Percentiles rank a stretch among this genome's conserved stretches.
Evolutionary conservation across 2,797 vertebrate species (phyloP).

Genomic region (Novumbra hubbsi): DNA sequence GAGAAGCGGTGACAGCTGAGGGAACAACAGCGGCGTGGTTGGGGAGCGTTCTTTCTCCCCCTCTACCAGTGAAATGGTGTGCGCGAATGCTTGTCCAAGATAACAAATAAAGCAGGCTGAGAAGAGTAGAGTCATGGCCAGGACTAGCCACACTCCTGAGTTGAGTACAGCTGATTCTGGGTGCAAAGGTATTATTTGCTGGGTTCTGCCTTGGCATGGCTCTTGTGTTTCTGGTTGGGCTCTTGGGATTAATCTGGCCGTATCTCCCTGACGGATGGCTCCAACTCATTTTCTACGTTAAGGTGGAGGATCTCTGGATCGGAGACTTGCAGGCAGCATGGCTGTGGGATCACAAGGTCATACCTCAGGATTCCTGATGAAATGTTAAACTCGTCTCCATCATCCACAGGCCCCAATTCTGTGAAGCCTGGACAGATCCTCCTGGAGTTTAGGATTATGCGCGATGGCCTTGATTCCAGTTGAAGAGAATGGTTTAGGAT

Average conservation of each 20-base stretch:
- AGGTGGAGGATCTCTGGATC: constrained; percentile 7
- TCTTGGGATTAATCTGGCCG: constrained; percentile 50
- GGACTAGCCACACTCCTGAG: constrained; percentile 49
- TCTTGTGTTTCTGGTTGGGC: constrained; percentile 52
- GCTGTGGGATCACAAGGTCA: constrained; percentile 30
- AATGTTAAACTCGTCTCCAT: constrained; percentile 27
- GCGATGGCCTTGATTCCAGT: constrained; percentile 46
- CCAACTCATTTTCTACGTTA: neutral
- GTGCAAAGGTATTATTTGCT: constrained; percentile 76
- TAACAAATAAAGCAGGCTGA: constrained; percentile 64
- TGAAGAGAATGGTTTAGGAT: constrained; percentile 35
- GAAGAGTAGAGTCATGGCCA: constrained; percentile 60
- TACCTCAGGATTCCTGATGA: constrained; percentile 14
- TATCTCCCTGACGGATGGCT: constrained; percentile 41
- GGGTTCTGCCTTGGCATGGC: constrained; percentile 64
- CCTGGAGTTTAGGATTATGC: constrained; percentile 34
- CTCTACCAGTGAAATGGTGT: constrained; percentile 65
- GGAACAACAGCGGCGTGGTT: constrained; percentile 70
- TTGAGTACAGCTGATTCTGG: constrained; percentile 66
- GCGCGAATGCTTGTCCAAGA: constrained; percentile 66
- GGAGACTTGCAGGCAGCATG: constrained; percentile 29
- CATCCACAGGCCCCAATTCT: constrained; percentile 31
- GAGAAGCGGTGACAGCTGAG: constrained; percentile 74
- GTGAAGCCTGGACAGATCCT: constrained; percentile 19
- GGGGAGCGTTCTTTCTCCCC: constrained; percentile 60